Base-by-base conservation (phyloP, 1,140 invertebrate genomes). In the Maconellicoccus hirsutus region DNA sequence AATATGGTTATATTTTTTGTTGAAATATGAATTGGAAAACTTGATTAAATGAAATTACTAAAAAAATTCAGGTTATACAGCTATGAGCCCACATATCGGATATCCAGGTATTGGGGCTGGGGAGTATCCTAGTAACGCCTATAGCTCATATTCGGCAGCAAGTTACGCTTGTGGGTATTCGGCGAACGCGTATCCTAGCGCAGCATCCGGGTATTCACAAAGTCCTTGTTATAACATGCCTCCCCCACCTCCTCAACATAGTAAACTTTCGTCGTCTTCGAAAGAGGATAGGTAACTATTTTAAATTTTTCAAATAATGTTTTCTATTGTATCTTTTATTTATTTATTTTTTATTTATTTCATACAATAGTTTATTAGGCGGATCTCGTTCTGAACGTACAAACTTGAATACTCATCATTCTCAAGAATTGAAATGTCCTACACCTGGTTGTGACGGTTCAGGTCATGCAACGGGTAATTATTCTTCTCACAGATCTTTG, bases 381-480 rank as follows among this genome's bases (percentile, higher is more conserved):
- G 61, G 22, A 8, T 66, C 61, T 6, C 19, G 61, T 14, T 66
- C 61, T 8, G 61, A 66, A 66, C 61, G 61, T 66, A 14, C 61
- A 3, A 66, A 66, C 25, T 26, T 66, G 16, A 66, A 66, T 23
- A 66, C 61, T 10, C 61, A 66, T 22, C 61, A 66, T 22, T 89
- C 88, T 10, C 88, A 90, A 78, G 88, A 90, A 77, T 80, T 93
- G 59, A 92, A 93, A 81, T 96, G 93, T 80, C 93, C 93, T 1
- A 94, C 92, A 16, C 89, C 91, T n/a, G 90, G 90, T 26, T 96
- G 91, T 80, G 90, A 93, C 79, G 91, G 91, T 63, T 90, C 88
- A 1, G 92, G 92, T 72, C 91, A 93, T 80, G 85, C 91, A 27
- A 91, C 90, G 21, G 90, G 90, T 73, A 91, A 91, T 82, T 93